Base-by-base conservation (phyloP, 92 coral and sea anemone species). In the Heteractis magnifica region DNA sequence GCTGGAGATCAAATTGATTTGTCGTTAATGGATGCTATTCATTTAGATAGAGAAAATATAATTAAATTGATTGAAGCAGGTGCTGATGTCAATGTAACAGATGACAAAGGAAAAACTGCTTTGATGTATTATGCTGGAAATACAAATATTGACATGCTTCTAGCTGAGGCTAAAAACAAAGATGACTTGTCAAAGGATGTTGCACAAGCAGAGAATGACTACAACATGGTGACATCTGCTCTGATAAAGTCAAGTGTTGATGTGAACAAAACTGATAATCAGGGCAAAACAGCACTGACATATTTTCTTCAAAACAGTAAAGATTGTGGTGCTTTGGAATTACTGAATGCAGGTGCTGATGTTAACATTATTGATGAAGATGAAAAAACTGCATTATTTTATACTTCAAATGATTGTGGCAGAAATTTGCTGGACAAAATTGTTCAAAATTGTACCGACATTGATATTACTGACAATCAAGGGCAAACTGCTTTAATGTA, bases 241-340 rank as follows among this genome's bases (percentile, higher is more conserved):
- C 26, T 72, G 52, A 41, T 72, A 6, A 72, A 72, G 26, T 16
- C 76, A 19, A 14, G 76, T 72, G 76, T 18, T 34, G 76, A 72
- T 34, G 26, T 72, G 14, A 72, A 72, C 19, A 72, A 34, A 72
- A 12, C 41, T 5, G 76, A 72, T 72, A 34, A 49, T 34, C 19
- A 72, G 20, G 76, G 76, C 51, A 49, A 72, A 72, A 72, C 76
- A 34, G 76, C 76, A 72, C 19, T 72, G 76, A 34, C 76, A 72
- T 34, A 72, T 34, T 34, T 49, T 72, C 76, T 72, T 41, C 76
- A 72, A 62, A 62, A 62, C 7, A 5, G n/a, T 23, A 62, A 62
- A 62, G 34, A 62, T 62, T 62, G 7, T 62, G 70, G 2, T 62
- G 70, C 70, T 18, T 18, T 18, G 26, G 10, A 8, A 62, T 62